Evolutionary conservation across 2,888 invertebrate genomes (phyloP), one percentile per base, ranked within the genome.

Genomic region (Anarsia innoxiella): DNA sequence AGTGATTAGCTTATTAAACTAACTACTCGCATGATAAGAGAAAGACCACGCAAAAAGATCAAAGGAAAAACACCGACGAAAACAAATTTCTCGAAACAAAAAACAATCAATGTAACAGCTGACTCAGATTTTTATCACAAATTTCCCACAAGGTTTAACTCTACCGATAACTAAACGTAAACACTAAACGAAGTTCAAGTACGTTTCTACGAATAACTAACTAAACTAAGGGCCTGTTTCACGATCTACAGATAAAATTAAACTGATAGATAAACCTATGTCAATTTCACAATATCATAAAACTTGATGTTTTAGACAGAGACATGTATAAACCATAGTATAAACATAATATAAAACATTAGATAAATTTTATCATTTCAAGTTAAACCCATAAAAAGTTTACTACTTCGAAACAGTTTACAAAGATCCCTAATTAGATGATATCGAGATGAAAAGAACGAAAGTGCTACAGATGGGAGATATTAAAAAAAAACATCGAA

Each of bases 401-500:
- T 72, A 77, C 61, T 56, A 46, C 51, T 25, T 35, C 45, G 66
- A 64, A 54, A 27, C 51, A 56, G 56, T 68, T 71, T 60, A 72
- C 60, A 59, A 45, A 49, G 52, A 58, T 59, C 66, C 64, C 70
- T 76, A 77, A 80, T 80, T 79, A 77, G 62, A 69, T 66, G 58
- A 62, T 60, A 69, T 53, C 65, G 28, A 28, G 23, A 35, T 62
- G 61, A 65, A 63, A 64, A 66, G 45, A 66, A 76, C 69, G 73
- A 78, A 73, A 75, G 72, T 71, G 56, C 55, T 50, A 55, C 51
- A 61, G 62, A 59, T 56, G 49, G 56, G 58, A 46, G 48, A 44
- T 29, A 37, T 23, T 56, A 62, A 53, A 58, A 72, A 69, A 66
- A 72, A n/a, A n/a, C n/a, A n/a, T n/a, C n/a, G 69, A 47, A 49